A percentile compares a stretch with the other conserved stretches of the same genome.
Evolutionary conservation across 2,888 invertebrate species (phyloP).

Genomic region (Drosophila kuntzei): DNA sequence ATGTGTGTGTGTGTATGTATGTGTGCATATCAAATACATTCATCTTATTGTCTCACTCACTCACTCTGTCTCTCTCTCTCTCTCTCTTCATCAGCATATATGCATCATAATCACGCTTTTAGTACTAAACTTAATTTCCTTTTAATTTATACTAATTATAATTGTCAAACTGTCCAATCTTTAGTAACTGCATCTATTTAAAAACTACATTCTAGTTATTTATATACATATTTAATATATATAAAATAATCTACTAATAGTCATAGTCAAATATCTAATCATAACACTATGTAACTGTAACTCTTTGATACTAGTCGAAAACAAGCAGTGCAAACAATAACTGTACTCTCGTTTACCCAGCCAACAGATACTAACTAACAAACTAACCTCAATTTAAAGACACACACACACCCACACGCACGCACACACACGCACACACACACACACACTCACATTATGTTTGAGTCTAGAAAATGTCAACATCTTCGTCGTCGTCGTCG

Average conservation of each 20-base stretch:
- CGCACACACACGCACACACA: slow-evolving; percentile 18
- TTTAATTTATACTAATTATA: slow-evolving; percentile 27
- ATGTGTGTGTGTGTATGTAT: slow-evolving; percentile 23
- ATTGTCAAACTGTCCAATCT: slow-evolving; percentile 19
- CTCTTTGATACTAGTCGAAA: slow-evolving; percentile 35
- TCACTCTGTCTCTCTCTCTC: background rate
- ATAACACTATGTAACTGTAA: slow-evolving; percentile 28
- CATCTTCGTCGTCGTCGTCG: slow-evolving; percentile 33
- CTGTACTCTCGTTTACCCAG: slow-evolving; percentile 6
- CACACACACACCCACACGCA: slow-evolving; percentile 14
- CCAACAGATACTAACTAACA: slow-evolving; percentile 30
- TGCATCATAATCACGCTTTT: slow-evolving; percentile 21
- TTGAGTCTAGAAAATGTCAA: slow-evolving; percentile 50
- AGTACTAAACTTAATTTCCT: slow-evolving; percentile 14
- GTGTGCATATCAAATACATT: slow-evolving; percentile 19
- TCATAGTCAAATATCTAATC: slow-evolving; percentile 18
- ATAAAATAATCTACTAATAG: slow-evolving; percentile 42
- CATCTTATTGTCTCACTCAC: slow-evolving; percentile 5
- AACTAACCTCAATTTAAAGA: slow-evolving; percentile 27
- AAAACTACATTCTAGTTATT: slow-evolving; percentile 12
- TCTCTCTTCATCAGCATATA: background rate
- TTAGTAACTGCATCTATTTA: slow-evolving; percentile 34
- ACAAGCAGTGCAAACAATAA: slow-evolving; percentile 23
- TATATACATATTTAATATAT: slow-evolving; percentile 8
- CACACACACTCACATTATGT: slow-evolving; percentile 42